phyloP scores from a whole-genome alignment of 2,888 invertebrate genomes.

The Phasia obesa region DNA sequence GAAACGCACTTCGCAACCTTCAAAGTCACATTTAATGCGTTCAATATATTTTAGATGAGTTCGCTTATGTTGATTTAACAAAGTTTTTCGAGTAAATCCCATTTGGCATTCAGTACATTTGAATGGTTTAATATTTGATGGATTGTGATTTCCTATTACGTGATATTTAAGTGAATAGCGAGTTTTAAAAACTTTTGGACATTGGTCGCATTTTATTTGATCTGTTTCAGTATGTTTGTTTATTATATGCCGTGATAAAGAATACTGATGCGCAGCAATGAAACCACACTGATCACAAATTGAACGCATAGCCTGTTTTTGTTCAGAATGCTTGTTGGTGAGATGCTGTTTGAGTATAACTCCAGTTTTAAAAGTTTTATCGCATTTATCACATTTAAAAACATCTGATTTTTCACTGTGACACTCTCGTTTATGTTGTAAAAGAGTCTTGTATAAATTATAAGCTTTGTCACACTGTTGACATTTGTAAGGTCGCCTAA shows the following conservation, averaged over 20 bases:
- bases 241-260: constrained; percentile 62
- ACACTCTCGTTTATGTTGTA: constrained; percentile 57
- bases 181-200: constrained; percentile 67
- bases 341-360: constrained; percentile 62
- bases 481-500: constrained; percentile 58
- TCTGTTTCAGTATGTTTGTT: constrained; percentile 58
- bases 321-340: constrained; percentile 51
- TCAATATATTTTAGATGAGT: constrained; percentile 67
- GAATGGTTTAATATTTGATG: constrained; percentile 61
- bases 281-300: constrained; percentile 70
- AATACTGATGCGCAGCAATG: constrained; percentile 57
- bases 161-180: constrained; percentile 69
- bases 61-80: constrained; percentile 68
- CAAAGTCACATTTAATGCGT: constrained; percentile 69
- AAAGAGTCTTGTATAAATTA: constrained; percentile 58
- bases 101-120: constrained; percentile 68
- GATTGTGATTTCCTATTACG: constrained; percentile 63
- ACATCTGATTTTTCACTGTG: constrained; percentile 42
- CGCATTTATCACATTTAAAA: constrained; percentile 55
- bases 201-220: constrained; percentile 66
- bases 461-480: constrained; percentile 64
- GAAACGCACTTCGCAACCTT: constrained; percentile 70
- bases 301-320: constrained; percentile 42
- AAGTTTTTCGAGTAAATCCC: constrained; percentile 66
- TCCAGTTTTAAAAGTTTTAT: constrained; percentile 62